Percentiles rank a stretch among this genome's conserved stretches.
These are phyloP conservation scores for Cyphomyrus plagiostoma DNA, from an alignment of 2,113 vertebrate species.

Conservation along the genomic window DNA sequence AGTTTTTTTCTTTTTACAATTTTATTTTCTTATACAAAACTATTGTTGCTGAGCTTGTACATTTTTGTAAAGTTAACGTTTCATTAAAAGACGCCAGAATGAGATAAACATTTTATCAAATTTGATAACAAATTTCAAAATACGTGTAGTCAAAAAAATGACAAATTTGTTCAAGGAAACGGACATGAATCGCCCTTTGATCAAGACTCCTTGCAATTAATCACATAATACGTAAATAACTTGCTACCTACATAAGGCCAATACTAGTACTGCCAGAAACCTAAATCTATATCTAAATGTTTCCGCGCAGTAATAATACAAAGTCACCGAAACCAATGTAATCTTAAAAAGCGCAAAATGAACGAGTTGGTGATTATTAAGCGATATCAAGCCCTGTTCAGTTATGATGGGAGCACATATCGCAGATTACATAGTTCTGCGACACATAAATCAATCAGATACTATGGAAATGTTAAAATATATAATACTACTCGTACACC, in stretches of 20 bases:
- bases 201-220: not conserved
- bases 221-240: not conserved
- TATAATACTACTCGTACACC: not conserved
- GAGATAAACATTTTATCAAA: not conserved
- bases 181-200: not conserved
- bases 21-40: not conserved
- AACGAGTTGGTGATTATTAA: not conserved
- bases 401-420: not conserved
- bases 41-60: not conserved
- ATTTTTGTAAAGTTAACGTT: not conserved
- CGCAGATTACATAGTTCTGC: not conserved
- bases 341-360: not conserved
- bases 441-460: not conserved
- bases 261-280: not conserved
- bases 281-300: not conserved
- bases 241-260: not conserved
- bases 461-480: not conserved
- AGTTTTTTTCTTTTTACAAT: not conserved
- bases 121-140: not conserved
- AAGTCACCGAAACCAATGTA: not conserved
- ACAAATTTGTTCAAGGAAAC: not conserved
- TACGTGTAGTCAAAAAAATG: not conserved
- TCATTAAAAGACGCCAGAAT: not conserved
- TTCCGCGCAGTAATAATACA: not conserved
- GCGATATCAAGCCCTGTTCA: not conserved